phyloP scores from a whole-genome alignment of 1,140 invertebrate species.

The Dendroctonus valens region DNA sequence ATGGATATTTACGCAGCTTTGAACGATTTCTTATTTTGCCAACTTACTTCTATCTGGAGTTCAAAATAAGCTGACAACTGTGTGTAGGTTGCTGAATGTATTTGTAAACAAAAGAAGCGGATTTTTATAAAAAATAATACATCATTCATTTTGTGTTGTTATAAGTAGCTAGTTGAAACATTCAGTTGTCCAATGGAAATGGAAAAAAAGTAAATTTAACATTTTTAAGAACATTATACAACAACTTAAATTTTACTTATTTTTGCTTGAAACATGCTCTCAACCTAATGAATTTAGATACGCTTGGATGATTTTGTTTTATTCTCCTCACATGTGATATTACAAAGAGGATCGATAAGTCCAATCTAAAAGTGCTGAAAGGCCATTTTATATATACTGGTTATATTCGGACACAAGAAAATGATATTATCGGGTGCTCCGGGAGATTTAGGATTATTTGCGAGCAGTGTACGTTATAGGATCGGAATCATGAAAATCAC shows the following conservation, averaged over 20 bases:
- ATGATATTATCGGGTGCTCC: constrained; percentile 31
- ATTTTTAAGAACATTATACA: too few species aligned
- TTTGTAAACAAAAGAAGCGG: too few species aligned
- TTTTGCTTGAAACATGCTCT: neutral
- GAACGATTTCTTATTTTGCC: neutral
- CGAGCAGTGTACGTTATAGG: constrained; percentile 29
- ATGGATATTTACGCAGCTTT: neutral
- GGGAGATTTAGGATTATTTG: constrained; percentile 32
- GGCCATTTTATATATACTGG: constrained; percentile 31
- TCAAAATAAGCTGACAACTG: too few species aligned
- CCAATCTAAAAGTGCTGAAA: constrained; percentile 32
- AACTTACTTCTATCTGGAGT: neutral
- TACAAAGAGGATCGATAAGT: constrained; percentile 30
- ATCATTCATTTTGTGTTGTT: too few species aligned
- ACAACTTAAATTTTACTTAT: too few species aligned
- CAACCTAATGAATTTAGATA: constrained; percentile 3
- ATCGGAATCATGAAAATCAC: constrained; percentile 30
- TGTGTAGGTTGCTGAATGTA: too few species aligned
- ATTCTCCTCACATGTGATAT: constrained; percentile 33
- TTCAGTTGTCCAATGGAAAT: too few species aligned
- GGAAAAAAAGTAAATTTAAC: too few species aligned
- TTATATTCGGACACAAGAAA: constrained; percentile 32
- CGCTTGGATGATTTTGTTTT: constrained; percentile 10
- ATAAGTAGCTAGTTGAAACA: too few species aligned
- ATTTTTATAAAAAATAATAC: too few species aligned